These are phyloP conservation scores for Neria commutata DNA, from an alignment of 2,888 invertebrate genomes.

Conservation along the genomic window DNA sequence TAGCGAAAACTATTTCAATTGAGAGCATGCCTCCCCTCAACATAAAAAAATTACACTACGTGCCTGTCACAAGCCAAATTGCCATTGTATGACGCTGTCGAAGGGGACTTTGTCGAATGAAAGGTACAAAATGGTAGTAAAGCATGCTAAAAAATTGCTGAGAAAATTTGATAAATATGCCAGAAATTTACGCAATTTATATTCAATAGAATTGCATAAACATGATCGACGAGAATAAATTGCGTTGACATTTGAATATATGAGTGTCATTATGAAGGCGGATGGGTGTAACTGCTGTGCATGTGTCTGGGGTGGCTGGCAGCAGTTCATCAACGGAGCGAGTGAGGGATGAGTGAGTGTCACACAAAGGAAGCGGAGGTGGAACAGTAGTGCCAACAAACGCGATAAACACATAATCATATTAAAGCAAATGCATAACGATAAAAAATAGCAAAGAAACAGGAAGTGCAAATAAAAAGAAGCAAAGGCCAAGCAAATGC, in stretches of 20 bases:
- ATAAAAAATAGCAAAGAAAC: constrained; percentile 8
- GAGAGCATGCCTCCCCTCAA: no score
- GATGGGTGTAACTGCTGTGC: no score
- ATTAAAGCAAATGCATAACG: not conserved
- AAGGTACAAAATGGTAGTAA: not conserved
- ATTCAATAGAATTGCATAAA: not conserved
- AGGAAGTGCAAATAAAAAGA: constrained; percentile 18
- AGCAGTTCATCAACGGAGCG: no score
- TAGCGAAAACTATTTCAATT: no score
- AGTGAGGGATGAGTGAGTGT: not conserved
- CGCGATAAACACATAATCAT: not conserved
- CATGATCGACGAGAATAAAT: not conserved
- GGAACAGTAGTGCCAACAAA: not conserved
- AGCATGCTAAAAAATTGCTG: constrained; percentile 9
- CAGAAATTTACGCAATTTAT: not conserved
- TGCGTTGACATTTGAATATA: not conserved
- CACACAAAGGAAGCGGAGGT: not conserved
- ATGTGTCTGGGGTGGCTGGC: no score
- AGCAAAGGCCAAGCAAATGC: constrained; percentile 13
- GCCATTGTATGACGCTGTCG: not conserved
- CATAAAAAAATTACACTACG: no score
- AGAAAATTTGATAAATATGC: constrained; percentile 9
- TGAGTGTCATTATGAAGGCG: not conserved
- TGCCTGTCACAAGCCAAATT: no score
- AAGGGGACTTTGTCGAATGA: no score